Base-by-base conservation (phyloP, 2,797 vertebrate genomes). In the Momotus momota region DNA sequence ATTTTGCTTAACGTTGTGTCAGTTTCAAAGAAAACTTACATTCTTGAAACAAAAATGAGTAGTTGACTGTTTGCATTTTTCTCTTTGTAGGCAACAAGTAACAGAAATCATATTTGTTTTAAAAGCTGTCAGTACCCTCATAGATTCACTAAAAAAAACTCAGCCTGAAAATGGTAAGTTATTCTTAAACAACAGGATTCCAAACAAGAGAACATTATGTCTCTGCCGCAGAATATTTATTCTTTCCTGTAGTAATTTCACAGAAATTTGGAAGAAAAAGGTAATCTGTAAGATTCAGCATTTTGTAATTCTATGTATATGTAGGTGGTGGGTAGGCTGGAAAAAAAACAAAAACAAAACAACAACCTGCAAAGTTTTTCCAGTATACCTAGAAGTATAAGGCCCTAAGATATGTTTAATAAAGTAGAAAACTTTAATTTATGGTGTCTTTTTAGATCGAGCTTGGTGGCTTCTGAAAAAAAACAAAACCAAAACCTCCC, bases 51-150 rank as follows among this genome's bases (percentile, higher is more conserved):
- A 26, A 55, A 78, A 94, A 90, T 64, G 20, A 93, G 19, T 48
- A 83, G 62, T 69, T 97, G 77, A 97, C 72, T 73, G 33, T 93
- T n/a, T 88, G 22, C 66, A 94, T 93, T 96, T 79, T 95, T 96
- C 33, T 80, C 27, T 93, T 96, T 98, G 57, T 90, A 99, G 99
- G 98, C 99, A 99, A 97, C 99, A 99, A 98, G 99, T 99, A 97
- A 99, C 99, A 31, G 99, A 99, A 98, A 99, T 99, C 88, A 99
- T 99, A 98, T 99, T 99, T 98, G 99, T 99, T 96, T 98, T 99
- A 98, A 99, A 99, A 98, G 99, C 99, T 69, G 98, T 99, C 97
- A 99, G 99, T 97, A 99, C 99, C 94, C 99, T 99, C 90, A 99
- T 99, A 98, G 99, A 99, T 97, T 99, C 99, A 4, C 99, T 99